These are phyloP conservation scores for Panurus biarmicus DNA, from an alignment of 2,113 vertebrate species.

Conservation along the genomic window DNA sequence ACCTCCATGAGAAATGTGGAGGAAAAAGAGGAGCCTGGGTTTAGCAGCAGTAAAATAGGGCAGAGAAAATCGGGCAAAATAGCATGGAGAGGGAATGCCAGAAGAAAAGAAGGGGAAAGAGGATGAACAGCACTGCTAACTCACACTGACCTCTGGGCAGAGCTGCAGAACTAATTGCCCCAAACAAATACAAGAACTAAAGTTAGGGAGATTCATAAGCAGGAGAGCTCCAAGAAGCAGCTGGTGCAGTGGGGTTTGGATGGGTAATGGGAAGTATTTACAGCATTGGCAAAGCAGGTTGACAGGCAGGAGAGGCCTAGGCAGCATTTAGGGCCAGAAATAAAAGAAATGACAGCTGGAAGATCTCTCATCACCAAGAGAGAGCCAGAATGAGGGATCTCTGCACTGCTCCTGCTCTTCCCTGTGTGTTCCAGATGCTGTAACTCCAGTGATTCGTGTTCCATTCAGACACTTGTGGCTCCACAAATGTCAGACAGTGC, in stretches of 20 bases:
- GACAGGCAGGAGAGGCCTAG: slow-evolving; percentile 10
- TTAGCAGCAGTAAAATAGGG: neutral
- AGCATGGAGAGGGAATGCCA: neutral
- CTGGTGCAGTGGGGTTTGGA: neutral
- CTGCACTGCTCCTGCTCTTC: neutral
- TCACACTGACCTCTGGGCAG: neutral
- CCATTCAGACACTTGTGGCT: neutral
- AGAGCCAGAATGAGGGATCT: neutral
- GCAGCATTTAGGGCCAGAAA: slow-evolving; percentile 12
- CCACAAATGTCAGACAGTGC: neutral
- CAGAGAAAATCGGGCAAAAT: neutral
- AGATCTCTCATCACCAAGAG: neutral
- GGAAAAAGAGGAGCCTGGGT: neutral
- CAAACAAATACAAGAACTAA: neutral
- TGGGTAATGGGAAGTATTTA: slow-evolving; percentile 22
- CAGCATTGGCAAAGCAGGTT: neutral
- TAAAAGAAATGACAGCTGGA: slow-evolving; percentile 22
- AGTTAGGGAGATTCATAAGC: neutral
- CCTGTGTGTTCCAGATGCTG: neutral
- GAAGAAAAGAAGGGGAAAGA: neutral
- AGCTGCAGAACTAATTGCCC: neutral
- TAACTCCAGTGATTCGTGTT: neutral
- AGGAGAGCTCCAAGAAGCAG: neutral
- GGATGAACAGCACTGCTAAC: neutral
- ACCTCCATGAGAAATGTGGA: neutral